Evolutionary conservation across 2,888 invertebrate genomes (phyloP), one percentile per base, ranked within the genome.

Genomic region (Myopa testacea): DNA sequence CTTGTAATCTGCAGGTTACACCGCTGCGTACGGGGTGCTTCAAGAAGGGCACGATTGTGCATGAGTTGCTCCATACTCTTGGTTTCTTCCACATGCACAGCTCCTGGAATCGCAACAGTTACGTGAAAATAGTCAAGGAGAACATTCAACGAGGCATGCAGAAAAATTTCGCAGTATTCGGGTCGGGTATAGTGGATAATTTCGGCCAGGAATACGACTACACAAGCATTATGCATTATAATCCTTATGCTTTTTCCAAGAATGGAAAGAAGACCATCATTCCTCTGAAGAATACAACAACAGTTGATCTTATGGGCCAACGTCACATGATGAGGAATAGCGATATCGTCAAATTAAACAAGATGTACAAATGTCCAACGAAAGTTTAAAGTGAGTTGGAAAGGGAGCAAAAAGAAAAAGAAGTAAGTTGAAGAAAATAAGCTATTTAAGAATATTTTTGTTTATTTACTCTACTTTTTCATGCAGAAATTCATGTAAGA

Each of bases 1-100:
- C 78, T 3, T 77, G 87, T 10, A 89, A 88, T 79, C 81, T 88
- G 4, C 81, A 84, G 69, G 78, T 83, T 0, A 82, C 86, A 77
- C 72, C 78, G 0, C 40, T 88, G 14, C 86, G 85, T 16, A n/a
- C 26, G 0, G 89, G 89, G 0, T 89, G 89, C 60, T 89, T 88
- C 81, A 84, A 86, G 3, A 71, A 86, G 63, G 88, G 86, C 4
- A 95, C 95, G 0, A 91, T 94, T 0, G 89, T 94, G 4, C 95
- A 95, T 83, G 95, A 96, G 86, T 89, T 95, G 77, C 91, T 95
- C 86, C 95, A 96, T 83, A 93, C 93, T 0, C 84, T 93, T 7
- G 95, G 95, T 0, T 95, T 95, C 87, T 91, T 93, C 86, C 95
- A 95, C 85, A 95, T 95, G 84, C 95, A 95, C 86, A 95, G 93